Percentiles rank a stretch among this genome's conserved stretches.
Evolutionary conservation across 92 coral and sea anemone genomes (phyloP).

Genomic region (Meandrina meandrites): DNA sequence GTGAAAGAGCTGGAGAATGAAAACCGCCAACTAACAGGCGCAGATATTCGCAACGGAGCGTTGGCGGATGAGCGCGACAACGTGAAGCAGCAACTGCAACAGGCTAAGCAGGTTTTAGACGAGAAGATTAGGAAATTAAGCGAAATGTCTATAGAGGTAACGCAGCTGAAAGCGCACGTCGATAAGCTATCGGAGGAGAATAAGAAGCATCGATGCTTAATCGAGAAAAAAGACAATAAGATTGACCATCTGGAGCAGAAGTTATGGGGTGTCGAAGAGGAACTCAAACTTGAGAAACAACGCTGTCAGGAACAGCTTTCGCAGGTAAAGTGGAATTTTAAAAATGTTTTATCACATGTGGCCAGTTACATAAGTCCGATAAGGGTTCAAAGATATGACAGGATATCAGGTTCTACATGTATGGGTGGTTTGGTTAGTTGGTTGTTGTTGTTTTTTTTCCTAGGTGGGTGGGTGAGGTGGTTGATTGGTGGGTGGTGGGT

Average conservation of each 20-base stretch:
- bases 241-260: constrained; percentile 64
- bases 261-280: constrained; percentile 21
- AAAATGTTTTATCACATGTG: too few relatives aligned
- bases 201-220: constrained; percentile 47
- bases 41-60: constrained; percentile 49
- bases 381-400: too few relatives aligned
- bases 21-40: constrained; percentile 58
- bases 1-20: constrained; percentile 65
- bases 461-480: too few relatives aligned
- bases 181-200: constrained; percentile 63
- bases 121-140: constrained; percentile 55
- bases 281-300: constrained; percentile 21
- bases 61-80: constrained; percentile 57
- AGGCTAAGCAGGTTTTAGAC: constrained; percentile 35
- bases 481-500: too few relatives aligned
- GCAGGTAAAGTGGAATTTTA: neutral
- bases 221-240: constrained; percentile 60
- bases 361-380: too few relatives aligned
- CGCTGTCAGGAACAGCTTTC: constrained; percentile 1
- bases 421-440: too few relatives aligned
- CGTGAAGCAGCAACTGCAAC: constrained; percentile 53
- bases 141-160: constrained; percentile 57
- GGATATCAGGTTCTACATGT: too few relatives aligned
- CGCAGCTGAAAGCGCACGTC: constrained; percentile 61
- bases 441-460: too few relatives aligned